Evolutionary conservation across 1,140 invertebrate genomes (phyloP).

Genomic region (Drosophila micromelanica): DNA sequence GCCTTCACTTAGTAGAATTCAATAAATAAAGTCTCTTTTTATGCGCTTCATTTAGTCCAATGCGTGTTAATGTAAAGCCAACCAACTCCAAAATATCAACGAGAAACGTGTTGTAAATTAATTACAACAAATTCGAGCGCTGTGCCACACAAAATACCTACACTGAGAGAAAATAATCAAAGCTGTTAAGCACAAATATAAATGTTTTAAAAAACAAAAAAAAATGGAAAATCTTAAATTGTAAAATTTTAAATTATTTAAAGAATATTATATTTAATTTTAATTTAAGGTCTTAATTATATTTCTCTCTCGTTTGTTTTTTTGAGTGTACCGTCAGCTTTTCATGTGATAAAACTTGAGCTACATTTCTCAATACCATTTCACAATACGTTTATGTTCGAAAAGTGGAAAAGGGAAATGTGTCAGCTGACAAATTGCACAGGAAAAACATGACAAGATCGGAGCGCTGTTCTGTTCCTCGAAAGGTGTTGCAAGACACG

Average conservation of each 20-base stretch:
- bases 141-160: slow-evolving; percentile 20
- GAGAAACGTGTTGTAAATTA: slow-evolving; percentile 73
- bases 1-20: slow-evolving; percentile 37
- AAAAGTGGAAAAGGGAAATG: slow-evolving; percentile 56
- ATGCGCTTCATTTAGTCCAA: slow-evolving; percentile 26
- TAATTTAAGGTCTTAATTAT: no score
- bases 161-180: no score
- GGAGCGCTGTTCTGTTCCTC: slow-evolving; percentile 49
- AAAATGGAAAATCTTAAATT: no score
- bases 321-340: not conserved
- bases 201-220: no score
- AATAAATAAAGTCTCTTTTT: slow-evolving; percentile 76
- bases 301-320: no score
- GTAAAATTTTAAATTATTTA: no score
- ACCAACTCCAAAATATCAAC: slow-evolving; percentile 31
- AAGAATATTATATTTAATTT: no score
- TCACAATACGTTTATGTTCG: slow-evolving; percentile 56
- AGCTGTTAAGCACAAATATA: no score
- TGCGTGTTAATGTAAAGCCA: not conserved
- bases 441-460: slow-evolving; percentile 82
- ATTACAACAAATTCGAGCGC: slow-evolving; percentile 74
- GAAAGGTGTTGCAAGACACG: slow-evolving; percentile 77
- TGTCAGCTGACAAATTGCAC: slow-evolving; percentile 83
- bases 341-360: slow-evolving; percentile 29
- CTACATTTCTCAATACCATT: slow-evolving; percentile 47